Evolutionary conservation across 2,797 vertebrate genomes (phyloP), one percentile per base, ranked within the genome.

Genomic region (Rhyacichthys aspro): DNA sequence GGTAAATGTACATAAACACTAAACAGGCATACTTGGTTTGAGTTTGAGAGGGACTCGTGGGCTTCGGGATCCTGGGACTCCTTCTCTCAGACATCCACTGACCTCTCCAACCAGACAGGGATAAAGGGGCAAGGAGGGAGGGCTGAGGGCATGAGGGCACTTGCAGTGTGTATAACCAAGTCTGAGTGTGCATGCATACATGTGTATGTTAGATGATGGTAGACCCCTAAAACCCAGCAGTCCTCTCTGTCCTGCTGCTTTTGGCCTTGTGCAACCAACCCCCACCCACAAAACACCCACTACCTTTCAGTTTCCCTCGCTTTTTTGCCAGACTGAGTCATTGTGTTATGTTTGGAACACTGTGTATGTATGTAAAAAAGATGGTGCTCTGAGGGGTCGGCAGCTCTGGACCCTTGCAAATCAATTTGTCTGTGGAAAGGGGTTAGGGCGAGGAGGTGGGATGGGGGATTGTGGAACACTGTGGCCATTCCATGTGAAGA

Each of bases 71-170:
- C 93, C 93, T 93, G 93, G 84, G 93, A 95, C 94, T 93, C 90
- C 90, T 92, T 94, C 96, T 96, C 94, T 95, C 95, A 98, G 95
- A 97, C 96, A 96, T 92, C 89, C 82, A 74, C 91, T 97, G 96
- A 97, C 95, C 96, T 98, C 98, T 98, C 93, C 91, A 95, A 94
- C 94, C 95, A 98, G 95, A 96, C 96, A 93, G 94, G 95, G 94
- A 94, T 93, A 89, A 86, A 86, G 86, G 86, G 87, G 83, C 85
- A 87, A 80, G 82, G 81, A 84, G 79, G 86, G 81, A 77, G 81
- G 79, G 86, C 60, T 69, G 66, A 72, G 86, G 85, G 79, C 77
- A 80, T 12, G 57, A 78, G 85, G 78, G 76, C 79, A 72, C 60
- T 72, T 64, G 63, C 74, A 74, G 80, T 73, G 42, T 70, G 14